Conservation (phyloP, 2,888 invertebrate species). For the Falcaria lacertinaria region DNA sequence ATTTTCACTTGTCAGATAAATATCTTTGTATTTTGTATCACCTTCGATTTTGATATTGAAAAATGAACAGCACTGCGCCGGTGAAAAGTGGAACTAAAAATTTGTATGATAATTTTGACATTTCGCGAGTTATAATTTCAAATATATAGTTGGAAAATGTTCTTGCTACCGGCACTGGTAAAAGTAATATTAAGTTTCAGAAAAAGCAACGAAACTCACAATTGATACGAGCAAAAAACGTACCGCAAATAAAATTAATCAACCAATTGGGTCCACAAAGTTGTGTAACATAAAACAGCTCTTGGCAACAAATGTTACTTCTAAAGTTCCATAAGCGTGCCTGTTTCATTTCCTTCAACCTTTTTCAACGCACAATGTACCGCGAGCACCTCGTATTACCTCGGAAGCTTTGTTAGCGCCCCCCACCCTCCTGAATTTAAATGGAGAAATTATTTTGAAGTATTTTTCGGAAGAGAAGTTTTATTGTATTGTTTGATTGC, state of each 20-base stretch:
- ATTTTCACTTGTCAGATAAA: too few relatives aligned
- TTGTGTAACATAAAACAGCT: slow-evolving; percentile 23
- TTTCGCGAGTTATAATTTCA: too few relatives aligned
- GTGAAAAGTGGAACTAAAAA: too few relatives aligned
- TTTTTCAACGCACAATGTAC: slow-evolving; percentile 56
- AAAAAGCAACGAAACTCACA: not conserved
- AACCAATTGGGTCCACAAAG: slow-evolving; percentile 19
- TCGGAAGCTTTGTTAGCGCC: slow-evolving; percentile 60
- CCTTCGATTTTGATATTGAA: too few relatives aligned
- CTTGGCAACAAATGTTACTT: slow-evolving; percentile 46
- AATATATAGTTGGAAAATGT: too few relatives aligned
- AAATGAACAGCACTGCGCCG: too few relatives aligned
- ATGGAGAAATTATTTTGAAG: slow-evolving; percentile 78
- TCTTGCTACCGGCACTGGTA: too few relatives aligned
- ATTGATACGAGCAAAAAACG: not conserved
- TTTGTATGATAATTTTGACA: too few relatives aligned
- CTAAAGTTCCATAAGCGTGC: slow-evolving; percentile 42
- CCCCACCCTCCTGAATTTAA: slow-evolving; percentile 73
- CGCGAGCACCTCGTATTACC: slow-evolving; percentile 60
- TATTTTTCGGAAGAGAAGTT: slow-evolving; percentile 76
- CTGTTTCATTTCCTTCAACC: slow-evolving; percentile 52
- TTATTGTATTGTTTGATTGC: slow-evolving; percentile 80
- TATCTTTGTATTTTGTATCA: too few relatives aligned
- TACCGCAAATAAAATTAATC: slow-evolving; percentile 11
- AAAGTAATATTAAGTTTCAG: too few relatives aligned